Evolutionary conservation across 2,888 invertebrate species (phyloP).

Genomic region (Auanema sp.): DNA sequence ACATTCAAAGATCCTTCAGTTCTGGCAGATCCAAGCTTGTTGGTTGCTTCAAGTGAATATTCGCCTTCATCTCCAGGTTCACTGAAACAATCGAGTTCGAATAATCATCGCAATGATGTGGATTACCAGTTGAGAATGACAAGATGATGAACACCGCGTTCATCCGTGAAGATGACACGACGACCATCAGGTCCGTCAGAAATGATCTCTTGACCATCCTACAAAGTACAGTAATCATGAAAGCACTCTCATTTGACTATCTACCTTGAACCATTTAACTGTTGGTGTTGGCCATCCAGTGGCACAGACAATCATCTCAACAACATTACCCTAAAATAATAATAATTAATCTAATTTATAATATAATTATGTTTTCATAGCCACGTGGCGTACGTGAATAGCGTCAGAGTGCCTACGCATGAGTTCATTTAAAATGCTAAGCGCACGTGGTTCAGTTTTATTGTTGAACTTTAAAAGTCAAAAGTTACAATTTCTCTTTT

Average conservation of each 20-base stretch:
- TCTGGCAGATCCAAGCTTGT: conserved; percentile 62
- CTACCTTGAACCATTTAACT: conserved; percentile 65
- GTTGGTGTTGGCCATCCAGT: conserved; percentile 65
- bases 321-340: conserved; percentile 56
- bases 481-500: too few species aligned
- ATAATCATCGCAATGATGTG: background rate
- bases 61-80: conserved; percentile 64
- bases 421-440: too few species aligned
- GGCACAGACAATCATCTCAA: conserved; percentile 65
- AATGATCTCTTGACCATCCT: conserved; percentile 54
- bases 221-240: background rate
- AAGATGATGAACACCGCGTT: conserved; percentile 61
- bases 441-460: too few species aligned
- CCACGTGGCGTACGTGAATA: too few species aligned
- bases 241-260: background rate
- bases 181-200: conserved; percentile 57
- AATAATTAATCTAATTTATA: too few species aligned
- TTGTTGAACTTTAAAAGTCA: too few species aligned
- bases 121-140: conserved; percentile 57
- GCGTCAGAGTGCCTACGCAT: too few species aligned
- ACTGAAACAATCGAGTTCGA: conserved; percentile 10
- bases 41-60: conserved; percentile 62
- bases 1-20: conserved; percentile 58
- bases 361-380: background rate
- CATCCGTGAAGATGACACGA: conserved; percentile 60